Conservation (phyloP, 1,140 invertebrate species). For the Brachionus rubens region DNA sequence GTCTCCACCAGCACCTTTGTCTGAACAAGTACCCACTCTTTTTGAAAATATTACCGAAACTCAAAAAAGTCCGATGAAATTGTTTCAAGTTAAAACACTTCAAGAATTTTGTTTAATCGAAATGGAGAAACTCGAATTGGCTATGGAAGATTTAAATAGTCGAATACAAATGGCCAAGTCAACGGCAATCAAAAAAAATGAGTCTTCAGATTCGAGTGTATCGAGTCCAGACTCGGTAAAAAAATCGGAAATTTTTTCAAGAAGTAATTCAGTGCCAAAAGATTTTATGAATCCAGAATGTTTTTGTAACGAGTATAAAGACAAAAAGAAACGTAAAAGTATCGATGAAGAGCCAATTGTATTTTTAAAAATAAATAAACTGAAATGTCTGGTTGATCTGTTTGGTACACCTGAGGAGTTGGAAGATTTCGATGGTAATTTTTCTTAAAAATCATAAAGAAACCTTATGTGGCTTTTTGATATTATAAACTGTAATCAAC, state of each 20-base stretch:
- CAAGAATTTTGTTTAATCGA: constrained; percentile 22
- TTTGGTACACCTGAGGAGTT: constrained; percentile 7
- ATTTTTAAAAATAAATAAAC: background rate
- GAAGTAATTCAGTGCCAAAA: background rate
- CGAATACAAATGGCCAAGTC: background rate
- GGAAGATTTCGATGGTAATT: background rate
- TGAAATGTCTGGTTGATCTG: background rate
- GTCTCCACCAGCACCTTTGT: no score
- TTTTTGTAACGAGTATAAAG: background rate
- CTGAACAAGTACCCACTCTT: background rate
- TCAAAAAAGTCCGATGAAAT: background rate
- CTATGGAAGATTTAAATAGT: constrained; percentile 1
- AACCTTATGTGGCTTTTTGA: no score
- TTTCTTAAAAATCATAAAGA: background rate
- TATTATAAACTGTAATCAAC: no score
- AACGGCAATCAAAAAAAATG: background rate
- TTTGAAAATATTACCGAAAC: no score
- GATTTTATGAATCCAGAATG: background rate
- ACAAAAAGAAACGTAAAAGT: background rate
- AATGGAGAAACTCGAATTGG: constrained; percentile 28
- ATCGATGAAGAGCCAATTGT: background rate
- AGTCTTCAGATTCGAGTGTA: background rate
- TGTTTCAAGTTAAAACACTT: background rate
- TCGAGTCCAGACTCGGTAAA: background rate
- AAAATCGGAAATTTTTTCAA: background rate